Evolutionary conservation across 1,140 invertebrate genomes (phyloP).

Genomic region (Halyomorpha halys): DNA sequence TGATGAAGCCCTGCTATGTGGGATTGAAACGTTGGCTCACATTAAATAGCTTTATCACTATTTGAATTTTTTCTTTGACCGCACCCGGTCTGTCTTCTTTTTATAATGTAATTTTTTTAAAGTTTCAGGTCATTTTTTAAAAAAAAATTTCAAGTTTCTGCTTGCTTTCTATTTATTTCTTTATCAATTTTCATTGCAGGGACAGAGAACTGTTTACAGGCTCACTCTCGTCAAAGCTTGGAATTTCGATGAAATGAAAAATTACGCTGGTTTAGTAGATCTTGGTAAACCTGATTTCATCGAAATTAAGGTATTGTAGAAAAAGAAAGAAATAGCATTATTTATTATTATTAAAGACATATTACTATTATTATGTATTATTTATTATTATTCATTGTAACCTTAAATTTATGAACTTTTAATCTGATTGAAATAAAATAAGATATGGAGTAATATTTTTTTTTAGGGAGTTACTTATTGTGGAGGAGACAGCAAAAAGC

Average conservation of each 20-base stretch:
- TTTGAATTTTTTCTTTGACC: too few relatives aligned
- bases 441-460: slow-evolving; percentile 13
- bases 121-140: too few relatives aligned
- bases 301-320: slow-evolving; percentile 46
- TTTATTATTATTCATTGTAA: too few relatives aligned
- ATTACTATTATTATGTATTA: too few relatives aligned
- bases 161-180: background rate
- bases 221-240: slow-evolving; percentile 52
- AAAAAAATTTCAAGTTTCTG: background rate
- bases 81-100: too few relatives aligned
- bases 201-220: slow-evolving; percentile 53
- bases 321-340: background rate
- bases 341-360: too few relatives aligned
- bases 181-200: slow-evolving; percentile 28
- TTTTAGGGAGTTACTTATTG: slow-evolving; percentile 53
- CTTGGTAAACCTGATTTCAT: slow-evolving; percentile 55
- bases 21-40: too few relatives aligned
- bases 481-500: slow-evolving; percentile 44
- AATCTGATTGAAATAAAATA: too few relatives aligned
- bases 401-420: too few relatives aligned
- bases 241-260: slow-evolving; percentile 51
- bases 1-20: too few relatives aligned
- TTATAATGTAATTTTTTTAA: too few relatives aligned
- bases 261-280: slow-evolving; percentile 47
- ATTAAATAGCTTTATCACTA: too few relatives aligned